These are phyloP conservation scores for Biston stratarius DNA, from an alignment of 2,888 invertebrate genomes.

Conservation along the genomic window DNA sequence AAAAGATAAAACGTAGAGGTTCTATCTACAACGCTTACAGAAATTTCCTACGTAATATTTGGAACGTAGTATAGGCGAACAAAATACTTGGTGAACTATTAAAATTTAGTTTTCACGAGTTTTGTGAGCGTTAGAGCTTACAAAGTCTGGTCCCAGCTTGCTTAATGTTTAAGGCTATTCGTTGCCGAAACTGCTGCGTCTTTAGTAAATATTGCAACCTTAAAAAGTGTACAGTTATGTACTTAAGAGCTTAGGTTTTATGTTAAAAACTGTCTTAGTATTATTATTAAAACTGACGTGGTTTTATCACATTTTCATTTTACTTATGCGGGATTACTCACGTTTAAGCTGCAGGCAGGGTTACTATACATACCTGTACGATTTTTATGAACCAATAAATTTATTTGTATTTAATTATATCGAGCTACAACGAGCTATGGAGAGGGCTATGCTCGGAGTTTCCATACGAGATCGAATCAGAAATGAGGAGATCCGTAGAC, in stretches of 20 bases:
- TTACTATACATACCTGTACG: no score
- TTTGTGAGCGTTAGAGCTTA: slow-evolving; percentile 13
- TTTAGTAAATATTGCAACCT: slow-evolving; percentile 1
- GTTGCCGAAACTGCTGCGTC: not conserved
- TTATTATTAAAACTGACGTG: no score
- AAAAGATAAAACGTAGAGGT: not conserved
- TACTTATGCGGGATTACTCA: no score
- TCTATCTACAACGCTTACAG: not conserved
- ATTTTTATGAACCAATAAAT: no score
- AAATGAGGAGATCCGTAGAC: no score
- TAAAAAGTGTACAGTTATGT: not conserved
- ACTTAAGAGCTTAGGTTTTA: not conserved
- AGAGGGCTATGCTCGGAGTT: no score
- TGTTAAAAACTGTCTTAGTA: no score
- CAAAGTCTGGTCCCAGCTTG: slow-evolving; percentile 4
- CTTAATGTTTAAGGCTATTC: slow-evolving; percentile 1
- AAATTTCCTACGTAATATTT: slow-evolving; percentile 1
- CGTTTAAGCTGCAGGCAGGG: no score
- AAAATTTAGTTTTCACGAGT: slow-evolving; percentile 22
- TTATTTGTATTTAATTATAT: no score
- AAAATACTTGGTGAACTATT: slow-evolving; percentile 17
- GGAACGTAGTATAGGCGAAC: slow-evolving; percentile 1
- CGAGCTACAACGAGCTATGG: no score
- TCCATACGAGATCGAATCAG: no score
- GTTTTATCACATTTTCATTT: no score